Conservation (phyloP, 2,797 vertebrate genomes). For the Sitta carolinensis region DNA sequence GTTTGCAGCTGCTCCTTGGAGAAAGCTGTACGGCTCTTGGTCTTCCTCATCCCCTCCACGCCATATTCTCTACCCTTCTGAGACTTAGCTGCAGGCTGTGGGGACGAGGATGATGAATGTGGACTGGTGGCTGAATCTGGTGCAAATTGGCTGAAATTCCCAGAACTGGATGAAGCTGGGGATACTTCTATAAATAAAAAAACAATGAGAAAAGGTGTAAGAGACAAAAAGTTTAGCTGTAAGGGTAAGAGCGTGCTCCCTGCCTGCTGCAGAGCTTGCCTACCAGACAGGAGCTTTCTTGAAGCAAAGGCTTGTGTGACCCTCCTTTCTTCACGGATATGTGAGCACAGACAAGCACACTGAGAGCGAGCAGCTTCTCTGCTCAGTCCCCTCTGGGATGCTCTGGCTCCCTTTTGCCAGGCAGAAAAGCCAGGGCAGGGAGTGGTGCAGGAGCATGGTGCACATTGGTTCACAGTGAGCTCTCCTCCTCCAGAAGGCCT, state of each 20-base stretch:
- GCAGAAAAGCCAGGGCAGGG: not conserved
- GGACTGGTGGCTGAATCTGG: slow-evolving; percentile 76
- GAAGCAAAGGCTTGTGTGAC: not conserved
- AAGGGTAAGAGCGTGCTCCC: not conserved
- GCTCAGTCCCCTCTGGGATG: not conserved
- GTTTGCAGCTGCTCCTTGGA: slow-evolving; percentile 84
- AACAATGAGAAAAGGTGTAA: not conserved
- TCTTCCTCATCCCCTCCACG: slow-evolving; percentile 40
- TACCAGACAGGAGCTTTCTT: not conserved
- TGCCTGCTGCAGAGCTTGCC: not conserved
- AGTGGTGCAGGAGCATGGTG: not conserved
- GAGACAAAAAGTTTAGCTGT: not conserved
- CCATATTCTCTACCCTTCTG: slow-evolving; percentile 1
- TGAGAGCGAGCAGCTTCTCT: not conserved
- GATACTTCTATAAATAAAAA: slow-evolving; percentile 61
- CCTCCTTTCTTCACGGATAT: not conserved
- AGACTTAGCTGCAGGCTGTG: not conserved
- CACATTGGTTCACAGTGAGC: not conserved
- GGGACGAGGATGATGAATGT: not conserved
- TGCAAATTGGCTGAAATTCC: slow-evolving; percentile 54
- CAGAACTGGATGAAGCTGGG: slow-evolving; percentile 55
- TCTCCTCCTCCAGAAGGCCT: not conserved
- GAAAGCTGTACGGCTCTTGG: slow-evolving; percentile 82
- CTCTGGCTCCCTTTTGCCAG: not conserved
- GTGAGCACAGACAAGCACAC: not conserved